Evolutionary conservation across 2,113 vertebrate species (phyloP).

Genomic region (Syngnathus typhle): DNA sequence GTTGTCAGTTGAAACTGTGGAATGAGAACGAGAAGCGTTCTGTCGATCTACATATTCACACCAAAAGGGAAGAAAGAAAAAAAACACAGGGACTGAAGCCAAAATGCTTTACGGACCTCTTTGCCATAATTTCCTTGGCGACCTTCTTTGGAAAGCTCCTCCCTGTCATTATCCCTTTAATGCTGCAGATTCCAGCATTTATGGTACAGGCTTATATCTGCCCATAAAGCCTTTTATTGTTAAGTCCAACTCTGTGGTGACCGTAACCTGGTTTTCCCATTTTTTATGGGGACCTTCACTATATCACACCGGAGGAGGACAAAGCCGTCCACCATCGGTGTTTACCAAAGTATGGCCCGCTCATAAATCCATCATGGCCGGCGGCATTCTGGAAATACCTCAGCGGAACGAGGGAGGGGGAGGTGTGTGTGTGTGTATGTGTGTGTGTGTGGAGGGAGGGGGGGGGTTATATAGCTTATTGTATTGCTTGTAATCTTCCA

Average conservation of each 20-base stretch:
- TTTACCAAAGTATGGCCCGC: constrained; percentile 66
- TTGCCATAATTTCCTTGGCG: constrained; percentile 9
- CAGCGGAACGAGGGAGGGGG: constrained; percentile 39
- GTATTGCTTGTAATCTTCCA: constrained; percentile 45
- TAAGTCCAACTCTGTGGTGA: constrained; percentile 59
- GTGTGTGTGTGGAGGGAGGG: constrained; percentile 9
- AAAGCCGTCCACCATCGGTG: constrained; percentile 65
- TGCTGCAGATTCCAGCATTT: constrained; percentile 69
- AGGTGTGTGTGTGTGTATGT: constrained; percentile 10
- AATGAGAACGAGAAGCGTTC: constrained; percentile 51
- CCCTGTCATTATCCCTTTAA: constrained; percentile 66
- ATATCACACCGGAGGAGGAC: constrained; percentile 55
- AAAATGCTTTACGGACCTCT: constrained; percentile 37
- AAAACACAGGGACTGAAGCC: constrained; percentile 27
- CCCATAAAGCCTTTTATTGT: constrained; percentile 71
- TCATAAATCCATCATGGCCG: constrained; percentile 65
- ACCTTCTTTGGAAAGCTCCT: constrained; percentile 45
- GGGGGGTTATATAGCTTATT: constrained; percentile 36
- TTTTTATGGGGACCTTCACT: constrained; percentile 69
- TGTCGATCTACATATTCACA: constrained; percentile 27
- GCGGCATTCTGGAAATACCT: constrained; percentile 67
- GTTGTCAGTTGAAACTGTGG: constrained; percentile 20
- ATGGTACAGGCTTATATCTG: constrained; percentile 69
- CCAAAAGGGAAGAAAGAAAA: not conserved
- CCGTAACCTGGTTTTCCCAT: constrained; percentile 68